A percentile compares a stretch with the other conserved stretches of the same genome.
Evolutionary conservation across 1,140 invertebrate genomes (phyloP).

Genomic region (Spodoptera frugiperda): DNA sequence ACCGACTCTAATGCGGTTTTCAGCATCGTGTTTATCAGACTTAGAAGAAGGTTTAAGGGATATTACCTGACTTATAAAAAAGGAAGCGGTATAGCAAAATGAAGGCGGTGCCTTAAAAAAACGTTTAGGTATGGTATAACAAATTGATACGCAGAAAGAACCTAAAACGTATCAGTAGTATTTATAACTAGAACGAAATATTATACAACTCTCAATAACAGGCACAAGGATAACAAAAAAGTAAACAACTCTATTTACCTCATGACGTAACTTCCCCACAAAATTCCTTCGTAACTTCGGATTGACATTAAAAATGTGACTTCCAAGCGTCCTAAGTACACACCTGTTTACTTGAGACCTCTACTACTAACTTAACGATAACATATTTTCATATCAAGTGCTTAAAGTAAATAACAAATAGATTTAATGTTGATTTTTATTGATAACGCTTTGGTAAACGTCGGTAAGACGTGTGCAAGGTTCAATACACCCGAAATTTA

Average conservation of each 20-base stretch:
- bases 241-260: not conserved
- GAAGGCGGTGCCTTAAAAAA: too few relatives aligned
- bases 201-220: not conserved
- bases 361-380: constrained; percentile 53
- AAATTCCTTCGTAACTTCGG: not conserved
- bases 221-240: not conserved
- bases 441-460: constrained; percentile 65
- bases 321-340: constrained; percentile 49
- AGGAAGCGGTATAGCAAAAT: too few relatives aligned
- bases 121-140: too few relatives aligned
- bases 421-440: constrained; percentile 75
- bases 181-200: too few relatives aligned
- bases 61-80: too few relatives aligned
- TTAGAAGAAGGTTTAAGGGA: too few relatives aligned
- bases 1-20: too few relatives aligned
- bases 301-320: constrained; percentile 49
- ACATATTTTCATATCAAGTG: constrained; percentile 79
- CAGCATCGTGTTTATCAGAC: too few relatives aligned
- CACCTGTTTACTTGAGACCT: constrained; percentile 74
- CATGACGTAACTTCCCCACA: not conserved
- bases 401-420: constrained; percentile 65
- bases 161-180: too few relatives aligned
- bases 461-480: constrained; percentile 57
- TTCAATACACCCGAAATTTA: constrained; percentile 63
- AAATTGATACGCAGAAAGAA: too few relatives aligned